Evolutionary conservation across 2,888 invertebrate genomes (phyloP), one percentile per base, ranked within the genome.

Genomic region (Pharmacophagus antenor): DNA sequence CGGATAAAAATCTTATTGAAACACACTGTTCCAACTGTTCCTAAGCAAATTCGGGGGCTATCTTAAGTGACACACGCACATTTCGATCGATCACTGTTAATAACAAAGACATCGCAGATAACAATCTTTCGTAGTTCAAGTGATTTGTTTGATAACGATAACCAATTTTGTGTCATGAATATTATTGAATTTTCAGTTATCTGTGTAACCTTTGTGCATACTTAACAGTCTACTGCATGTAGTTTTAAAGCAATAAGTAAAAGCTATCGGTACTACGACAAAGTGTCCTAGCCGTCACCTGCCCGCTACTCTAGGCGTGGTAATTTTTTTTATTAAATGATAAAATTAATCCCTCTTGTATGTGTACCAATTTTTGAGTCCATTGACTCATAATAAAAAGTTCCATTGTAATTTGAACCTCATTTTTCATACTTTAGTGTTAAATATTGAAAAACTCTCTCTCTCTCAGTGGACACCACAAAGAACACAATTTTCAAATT

Each of bases 61-160:
- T 60, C 60, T 6, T 18, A 60, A 37, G 60, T 55, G 22, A 54
- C 54, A 56, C 27, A 15, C 27, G 41, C 25, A 8, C 50, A 44
- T 27, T 50, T 42, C 44, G 50, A 60, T 60, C 55, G 60, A 60
- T 60, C 60, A 37, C 22, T 41, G 50, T 44, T 50, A 37, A 60
- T 44, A 44, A 18, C 18, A 18, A 50, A 22, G 59, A 59, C 50
- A 44, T 23, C 17, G 22, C 12, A 22, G 54, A 55, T 60, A 60
- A 51, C 44, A 23, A 7, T 3, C 44, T 55, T 46, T 46, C 55
- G 25, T 46, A 56, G 55, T 60, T 50, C 44, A 25, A 51, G 55
- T 60, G 60, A 60, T 60, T 60, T 60, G 44, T 55, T 44, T 12
- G 44, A 59, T 49, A 59, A 27, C 10, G 52, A 58, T 47, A 52